A percentile compares a stretch with the other conserved stretches of the same genome.
phyloP scores from a whole-genome alignment of 1,140 invertebrate genomes.

The Drosophila ananassae region DNA sequence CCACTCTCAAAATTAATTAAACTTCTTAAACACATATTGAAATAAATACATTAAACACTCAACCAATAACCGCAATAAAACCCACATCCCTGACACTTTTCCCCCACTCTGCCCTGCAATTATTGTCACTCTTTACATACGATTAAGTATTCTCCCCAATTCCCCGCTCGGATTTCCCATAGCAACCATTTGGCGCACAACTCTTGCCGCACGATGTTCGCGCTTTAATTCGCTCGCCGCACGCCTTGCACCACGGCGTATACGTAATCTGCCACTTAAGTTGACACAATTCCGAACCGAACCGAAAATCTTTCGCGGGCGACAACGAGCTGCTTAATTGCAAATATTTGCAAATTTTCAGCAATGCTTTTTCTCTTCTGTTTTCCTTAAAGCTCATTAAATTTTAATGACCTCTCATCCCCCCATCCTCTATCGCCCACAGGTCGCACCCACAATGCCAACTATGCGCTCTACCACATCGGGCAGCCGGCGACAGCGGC shows the following conservation, averaged over 20 bases:
- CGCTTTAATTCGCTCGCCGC: conserved; percentile 35
- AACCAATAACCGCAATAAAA: not conserved
- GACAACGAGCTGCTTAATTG: conserved; percentile 54
- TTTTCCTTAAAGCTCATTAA: conserved; percentile 62
- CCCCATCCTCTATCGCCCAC: conserved; percentile 16
- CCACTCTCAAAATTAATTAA: not conserved
- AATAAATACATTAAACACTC: not conserved
- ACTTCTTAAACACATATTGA: not conserved
- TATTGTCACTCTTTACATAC: conserved; percentile 34
- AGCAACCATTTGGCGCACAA: conserved; percentile 34
- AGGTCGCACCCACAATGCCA: conserved; percentile 94
- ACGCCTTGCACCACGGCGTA: conserved; percentile 19
- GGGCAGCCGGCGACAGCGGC: conserved; percentile 90
- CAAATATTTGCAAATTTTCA: conserved; percentile 65
- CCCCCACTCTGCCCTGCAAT: conserved; percentile 1
- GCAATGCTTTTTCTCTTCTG: conserved; percentile 31
- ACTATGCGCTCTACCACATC: conserved; percentile 91
- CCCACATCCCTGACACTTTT: not conserved
- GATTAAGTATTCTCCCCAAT: conserved; percentile 33
- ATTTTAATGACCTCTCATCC: conserved; percentile 58
- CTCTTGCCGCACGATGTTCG: conserved; percentile 23
- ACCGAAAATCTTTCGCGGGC: conserved; percentile 9
- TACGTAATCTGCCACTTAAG: conserved; percentile 53
- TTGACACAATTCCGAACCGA: conserved; percentile 43
- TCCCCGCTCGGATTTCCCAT: conserved; percentile 32